Evolutionary conservation across 2,113 vertebrate genomes (phyloP).

Genomic region (Urocolius indicus): DNA sequence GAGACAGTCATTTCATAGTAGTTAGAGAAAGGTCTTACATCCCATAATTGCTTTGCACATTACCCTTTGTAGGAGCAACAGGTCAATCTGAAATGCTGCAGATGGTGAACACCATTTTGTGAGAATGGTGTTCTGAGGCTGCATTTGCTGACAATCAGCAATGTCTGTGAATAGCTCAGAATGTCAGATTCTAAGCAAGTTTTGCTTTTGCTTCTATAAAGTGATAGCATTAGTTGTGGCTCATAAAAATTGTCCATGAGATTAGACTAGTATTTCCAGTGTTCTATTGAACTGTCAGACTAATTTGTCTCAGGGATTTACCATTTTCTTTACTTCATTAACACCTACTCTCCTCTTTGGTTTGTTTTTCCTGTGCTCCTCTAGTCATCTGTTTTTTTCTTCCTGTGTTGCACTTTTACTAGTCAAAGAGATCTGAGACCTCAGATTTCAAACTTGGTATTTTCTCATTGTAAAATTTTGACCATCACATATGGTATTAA

Average conservation of each 20-base stretch:
- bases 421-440: not conserved
- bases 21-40: not conserved
- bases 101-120: not conserved
- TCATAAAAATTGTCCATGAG: not conserved
- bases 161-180: not conserved
- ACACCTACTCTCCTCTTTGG: not conserved
- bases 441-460: not conserved
- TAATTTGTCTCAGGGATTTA: not conserved
- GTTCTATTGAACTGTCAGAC: not conserved
- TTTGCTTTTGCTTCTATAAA: conserved; percentile 18
- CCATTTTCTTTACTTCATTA: not conserved
- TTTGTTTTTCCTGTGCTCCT: not conserved
- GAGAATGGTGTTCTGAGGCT: not conserved
- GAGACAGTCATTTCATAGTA: not conserved
- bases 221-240: not conserved
- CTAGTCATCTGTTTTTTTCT: not conserved
- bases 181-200: not conserved
- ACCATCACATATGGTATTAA: not conserved
- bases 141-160: not conserved
- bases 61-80: not conserved
- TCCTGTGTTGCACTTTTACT: not conserved
- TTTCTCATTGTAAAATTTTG: not conserved
- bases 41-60: not conserved
- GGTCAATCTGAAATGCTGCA: not conserved
- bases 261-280: not conserved